A percentile compares a stretch with the other conserved stretches of the same genome.
phyloP scores from a whole-genome alignment of 2,888 invertebrate species.

The Diarsia mendica region DNA sequence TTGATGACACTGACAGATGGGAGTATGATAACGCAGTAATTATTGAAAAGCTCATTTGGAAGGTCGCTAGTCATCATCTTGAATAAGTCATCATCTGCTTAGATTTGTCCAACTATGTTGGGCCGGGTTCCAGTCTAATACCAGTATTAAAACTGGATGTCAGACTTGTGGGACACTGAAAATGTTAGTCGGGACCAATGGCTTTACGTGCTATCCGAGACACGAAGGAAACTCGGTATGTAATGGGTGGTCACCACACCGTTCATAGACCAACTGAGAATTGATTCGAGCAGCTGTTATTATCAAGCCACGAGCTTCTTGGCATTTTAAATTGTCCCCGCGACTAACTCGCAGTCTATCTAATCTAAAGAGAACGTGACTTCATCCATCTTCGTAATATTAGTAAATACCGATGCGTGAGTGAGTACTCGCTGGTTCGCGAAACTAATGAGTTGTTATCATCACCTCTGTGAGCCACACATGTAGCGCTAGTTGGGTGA shows the following conservation, averaged over 20 bases:
- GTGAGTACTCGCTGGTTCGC: not conserved
- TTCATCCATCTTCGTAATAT: not conserved
- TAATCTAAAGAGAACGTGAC: not conserved
- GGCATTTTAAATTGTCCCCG: not conserved
- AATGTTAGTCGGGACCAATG: too few species aligned
- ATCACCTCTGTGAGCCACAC: not conserved
- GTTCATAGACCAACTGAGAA: too few species aligned
- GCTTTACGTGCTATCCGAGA: too few species aligned
- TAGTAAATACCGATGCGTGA: not conserved
- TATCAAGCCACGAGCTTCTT: too few species aligned
- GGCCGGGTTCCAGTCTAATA: too few species aligned
- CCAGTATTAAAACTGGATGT: too few species aligned
- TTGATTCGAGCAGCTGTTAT: too few species aligned
- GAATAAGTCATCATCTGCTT: not conserved
- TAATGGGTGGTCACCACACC: too few species aligned
- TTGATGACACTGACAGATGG: not conserved
- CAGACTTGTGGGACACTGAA: too few species aligned
- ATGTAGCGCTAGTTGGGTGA: not conserved
- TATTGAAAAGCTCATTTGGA: not conserved
- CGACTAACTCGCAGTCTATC: too few species aligned
- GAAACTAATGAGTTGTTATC: not conserved
- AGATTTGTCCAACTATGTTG: too few species aligned
- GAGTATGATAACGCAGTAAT: slow-evolving; percentile 6
- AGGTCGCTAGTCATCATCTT: not conserved
- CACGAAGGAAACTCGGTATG: too few species aligned